Base-by-base conservation (phyloP, 2,113 vertebrate genomes). In the Sakesphorus luctuosus region DNA sequence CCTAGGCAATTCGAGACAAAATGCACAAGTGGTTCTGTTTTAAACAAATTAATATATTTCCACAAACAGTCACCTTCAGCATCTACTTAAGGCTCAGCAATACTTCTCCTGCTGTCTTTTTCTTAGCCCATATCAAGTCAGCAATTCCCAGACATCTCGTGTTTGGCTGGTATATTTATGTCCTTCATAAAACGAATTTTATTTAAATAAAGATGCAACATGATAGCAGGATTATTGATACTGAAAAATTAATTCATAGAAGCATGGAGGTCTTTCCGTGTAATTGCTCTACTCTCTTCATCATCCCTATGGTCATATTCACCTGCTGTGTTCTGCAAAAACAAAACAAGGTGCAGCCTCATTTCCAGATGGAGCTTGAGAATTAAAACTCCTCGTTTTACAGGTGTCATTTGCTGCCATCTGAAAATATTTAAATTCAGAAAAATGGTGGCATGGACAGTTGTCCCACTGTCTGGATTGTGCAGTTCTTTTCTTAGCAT, bases 371-470 rank as follows among this genome's bases (percentile, higher is more conserved):
- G 35, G 46, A 78, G 24, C 10, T 47, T 31, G 74, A 84, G 18
- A 13, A 65, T 20, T 25, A 20, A 47, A 63, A 53, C 3, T n/a
- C 31, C 49, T 53, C 11, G 12, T 31, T 63, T 13, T 13, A 20
- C 8, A 47, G 29, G 6, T 55, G 38, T 5, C 3, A 3, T 53
- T 23, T 74, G 77, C 31, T 90, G 61, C n/a, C 17, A 23, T 3
- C 43, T 3, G 4, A 49, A 67, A 86, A n/a, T 3, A 8, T 28
- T n/a, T 28, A n/a, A 63, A 63, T 61, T 63, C 15, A 47, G 40
- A 11, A 59, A 79, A 74, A 65, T 2, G 0, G 6, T 24, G 26
- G 7, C 66, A 73, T 0, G 0, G 33, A 4, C 10, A 62, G 47
- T 40, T 63, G 59, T 55, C 50, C 40, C 0, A 0, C n/a, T 31